phyloP scores from a whole-genome alignment of 2,113 vertebrate genomes.

The Petaurus breviceps region DNA sequence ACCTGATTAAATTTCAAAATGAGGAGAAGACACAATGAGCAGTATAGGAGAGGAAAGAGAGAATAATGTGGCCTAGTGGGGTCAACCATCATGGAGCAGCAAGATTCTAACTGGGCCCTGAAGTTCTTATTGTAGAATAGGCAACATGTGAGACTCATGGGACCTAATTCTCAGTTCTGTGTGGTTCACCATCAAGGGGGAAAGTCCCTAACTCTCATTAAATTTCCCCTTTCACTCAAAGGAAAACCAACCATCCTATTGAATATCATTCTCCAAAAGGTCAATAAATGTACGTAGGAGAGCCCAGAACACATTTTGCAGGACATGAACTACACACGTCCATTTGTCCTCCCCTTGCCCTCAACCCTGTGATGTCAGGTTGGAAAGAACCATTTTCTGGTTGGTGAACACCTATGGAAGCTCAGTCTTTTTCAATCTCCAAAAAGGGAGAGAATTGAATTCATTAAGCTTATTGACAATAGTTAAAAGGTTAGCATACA shows the following conservation, averaged over 20 bases:
- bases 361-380: neutral
- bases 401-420: neutral
- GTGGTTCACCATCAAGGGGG: neutral
- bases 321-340: neutral
- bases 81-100: neutral
- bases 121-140: constrained; percentile 5
- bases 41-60: neutral
- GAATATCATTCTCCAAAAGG: neutral
- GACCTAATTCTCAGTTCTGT: neutral
- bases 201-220: neutral
- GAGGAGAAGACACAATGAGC: neutral
- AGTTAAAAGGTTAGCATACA: constrained; percentile 40
- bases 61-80: neutral
- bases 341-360: neutral
- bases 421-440: constrained; percentile 18
- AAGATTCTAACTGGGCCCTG: neutral
- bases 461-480: constrained; percentile 7
- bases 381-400: constrained; percentile 16
- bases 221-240: constrained; percentile 13
- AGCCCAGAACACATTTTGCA: neutral
- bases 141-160: neutral
- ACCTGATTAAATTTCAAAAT: neutral
- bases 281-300: neutral
- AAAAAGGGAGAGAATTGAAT: constrained; percentile 22
- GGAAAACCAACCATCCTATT: neutral